Conservation (phyloP, 2,888 invertebrate genomes). For the Seira musarum region DNA sequence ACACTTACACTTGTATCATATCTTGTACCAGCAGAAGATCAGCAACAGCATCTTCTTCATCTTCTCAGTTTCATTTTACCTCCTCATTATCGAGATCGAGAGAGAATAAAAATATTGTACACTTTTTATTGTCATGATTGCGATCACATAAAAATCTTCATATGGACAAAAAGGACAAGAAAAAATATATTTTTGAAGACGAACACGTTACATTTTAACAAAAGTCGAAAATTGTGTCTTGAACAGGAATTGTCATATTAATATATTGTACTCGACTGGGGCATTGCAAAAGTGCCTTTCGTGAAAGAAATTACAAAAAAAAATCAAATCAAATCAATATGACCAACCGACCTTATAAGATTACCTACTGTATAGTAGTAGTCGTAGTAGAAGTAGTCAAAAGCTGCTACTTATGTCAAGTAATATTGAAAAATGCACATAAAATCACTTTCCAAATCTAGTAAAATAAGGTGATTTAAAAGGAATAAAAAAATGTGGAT, state of each 20-base stretch:
- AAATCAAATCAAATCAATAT: not conserved
- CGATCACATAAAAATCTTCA: conserved; percentile 12
- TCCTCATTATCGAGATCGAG: not conserved
- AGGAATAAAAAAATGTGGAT: conserved; percentile 16
- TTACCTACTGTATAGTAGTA: too few species aligned
- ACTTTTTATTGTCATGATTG: conserved; percentile 7
- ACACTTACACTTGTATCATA: conserved; percentile 31
- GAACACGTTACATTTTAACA: not conserved
- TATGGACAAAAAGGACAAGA: conserved; percentile 6
- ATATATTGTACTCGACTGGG: not conserved
- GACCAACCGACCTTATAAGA: not conserved
- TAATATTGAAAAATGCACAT: conserved; percentile 20
- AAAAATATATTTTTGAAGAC: not conserved
- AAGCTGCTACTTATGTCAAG: too few species aligned
- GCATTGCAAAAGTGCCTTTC: not conserved
- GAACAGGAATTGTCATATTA: not conserved
- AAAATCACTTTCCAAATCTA: conserved; percentile 47
- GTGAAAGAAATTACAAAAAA: not conserved
- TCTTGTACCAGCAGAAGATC: conserved; percentile 16
- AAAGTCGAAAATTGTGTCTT: conserved; percentile 3
- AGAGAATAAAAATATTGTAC: conserved; percentile 11
- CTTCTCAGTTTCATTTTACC: conserved; percentile 18
- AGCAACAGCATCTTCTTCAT: not conserved
- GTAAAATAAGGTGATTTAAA: conserved; percentile 21
- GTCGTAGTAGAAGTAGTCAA: too few species aligned